Conservation (phyloP, 2,888 invertebrate species). For the Zaprionus obscuricornis region DNA sequence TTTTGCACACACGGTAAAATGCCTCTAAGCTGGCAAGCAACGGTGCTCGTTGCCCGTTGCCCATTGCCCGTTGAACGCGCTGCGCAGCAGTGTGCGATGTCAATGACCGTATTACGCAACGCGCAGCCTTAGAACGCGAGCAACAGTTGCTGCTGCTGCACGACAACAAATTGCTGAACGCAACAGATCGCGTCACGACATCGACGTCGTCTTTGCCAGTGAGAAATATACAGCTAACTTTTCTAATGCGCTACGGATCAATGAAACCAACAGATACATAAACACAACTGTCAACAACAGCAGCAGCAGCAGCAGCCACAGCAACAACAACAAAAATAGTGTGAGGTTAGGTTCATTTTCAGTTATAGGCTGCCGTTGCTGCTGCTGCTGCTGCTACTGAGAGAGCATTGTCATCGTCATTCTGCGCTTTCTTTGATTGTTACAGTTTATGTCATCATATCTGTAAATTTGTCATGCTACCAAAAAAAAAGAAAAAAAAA, state of each 20-base stretch:
- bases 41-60: constrained; percentile 34
- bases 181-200: constrained; percentile 67
- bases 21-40: constrained; percentile 39
- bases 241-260: constrained; percentile 52
- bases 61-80: too few relatives aligned
- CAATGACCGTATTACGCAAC: constrained; percentile 81
- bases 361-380: constrained; percentile 48
- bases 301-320: not conserved
- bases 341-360: constrained; percentile 53
- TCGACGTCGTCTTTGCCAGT: constrained; percentile 11
- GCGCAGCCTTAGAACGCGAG: constrained; percentile 42
- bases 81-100: too few relatives aligned
- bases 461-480: constrained; percentile 60
- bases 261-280: constrained; percentile 50
- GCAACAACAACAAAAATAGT: constrained; percentile 10
- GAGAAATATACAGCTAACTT: constrained; percentile 32
- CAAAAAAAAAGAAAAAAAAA: too few relatives aligned
- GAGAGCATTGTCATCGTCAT: not conserved
- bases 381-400: not conserved
- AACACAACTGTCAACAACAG: constrained; percentile 36
- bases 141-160: constrained; percentile 41
- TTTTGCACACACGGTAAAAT: constrained; percentile 41
- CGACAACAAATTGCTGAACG: constrained; percentile 58
- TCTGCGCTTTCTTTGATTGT: constrained; percentile 73
- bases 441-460: constrained; percentile 74